Conservation (phyloP, 2,113 vertebrate species). For the Illadopsis cleaveri region DNA sequence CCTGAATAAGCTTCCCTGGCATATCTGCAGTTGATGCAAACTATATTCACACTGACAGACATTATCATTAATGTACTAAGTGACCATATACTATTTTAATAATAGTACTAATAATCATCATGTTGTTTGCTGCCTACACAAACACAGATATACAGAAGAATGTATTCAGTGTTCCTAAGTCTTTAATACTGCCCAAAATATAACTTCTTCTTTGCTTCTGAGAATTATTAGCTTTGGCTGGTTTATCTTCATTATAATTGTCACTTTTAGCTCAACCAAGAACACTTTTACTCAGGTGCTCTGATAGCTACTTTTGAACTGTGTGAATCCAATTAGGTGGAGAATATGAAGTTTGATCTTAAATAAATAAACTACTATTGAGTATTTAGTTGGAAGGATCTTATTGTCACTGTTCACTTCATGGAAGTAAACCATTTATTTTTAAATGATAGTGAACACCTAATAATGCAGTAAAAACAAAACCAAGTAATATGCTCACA, state of each 20-base stretch:
- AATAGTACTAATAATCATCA: background rate
- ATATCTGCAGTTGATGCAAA: background rate
- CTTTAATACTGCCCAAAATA: background rate
- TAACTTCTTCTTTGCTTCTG: background rate
- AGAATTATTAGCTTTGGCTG: background rate
- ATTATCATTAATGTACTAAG: background rate
- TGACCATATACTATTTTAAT: background rate
- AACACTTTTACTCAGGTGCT: background rate
- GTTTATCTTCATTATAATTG: background rate
- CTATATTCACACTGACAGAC: background rate
- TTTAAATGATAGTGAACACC: background rate
- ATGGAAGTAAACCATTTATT: background rate
- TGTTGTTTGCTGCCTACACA: background rate
- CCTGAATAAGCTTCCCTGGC: background rate
- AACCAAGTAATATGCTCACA: background rate
- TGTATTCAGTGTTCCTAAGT: background rate
- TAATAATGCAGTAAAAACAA: background rate
- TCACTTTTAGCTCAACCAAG: background rate
- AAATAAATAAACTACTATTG: background rate
- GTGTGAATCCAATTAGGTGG: background rate
- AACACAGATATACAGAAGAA: background rate
- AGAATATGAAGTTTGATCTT: background rate
- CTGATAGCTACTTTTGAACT: background rate
- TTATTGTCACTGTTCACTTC: background rate
- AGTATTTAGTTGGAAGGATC: background rate